Conservation (phyloP, 2,888 invertebrate genomes). For the Pollenia angustigena region DNA sequence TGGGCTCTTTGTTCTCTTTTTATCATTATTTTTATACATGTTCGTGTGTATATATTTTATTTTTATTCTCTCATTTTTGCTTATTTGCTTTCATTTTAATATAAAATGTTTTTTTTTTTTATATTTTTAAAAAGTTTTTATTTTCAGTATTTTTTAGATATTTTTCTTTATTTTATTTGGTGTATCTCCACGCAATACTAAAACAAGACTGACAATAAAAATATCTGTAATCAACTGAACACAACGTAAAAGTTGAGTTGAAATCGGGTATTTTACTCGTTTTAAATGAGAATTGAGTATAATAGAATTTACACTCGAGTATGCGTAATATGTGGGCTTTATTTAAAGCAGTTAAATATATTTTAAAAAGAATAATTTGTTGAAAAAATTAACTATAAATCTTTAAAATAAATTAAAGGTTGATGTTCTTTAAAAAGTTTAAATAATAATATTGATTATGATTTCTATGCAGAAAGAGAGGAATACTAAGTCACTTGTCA, state of each 20-base stretch:
- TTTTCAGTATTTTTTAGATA: conserved; percentile 18
- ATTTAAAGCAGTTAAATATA: neutral
- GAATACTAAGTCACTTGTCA: no score
- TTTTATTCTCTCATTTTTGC: conserved; percentile 58
- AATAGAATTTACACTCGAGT: conserved; percentile 34
- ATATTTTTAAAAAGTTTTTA: conserved; percentile 10
- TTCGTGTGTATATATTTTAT: conserved; percentile 35
- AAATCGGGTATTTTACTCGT: conserved; percentile 32
- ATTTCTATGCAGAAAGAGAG: no score
- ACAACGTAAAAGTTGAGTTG: conserved; percentile 37
- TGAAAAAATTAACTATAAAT: no score
- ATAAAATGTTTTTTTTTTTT: conserved; percentile 41
- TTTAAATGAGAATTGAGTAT: conserved; percentile 48
- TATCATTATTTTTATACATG: conserved; percentile 21
- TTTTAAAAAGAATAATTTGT: no score
- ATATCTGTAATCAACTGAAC: conserved; percentile 48
- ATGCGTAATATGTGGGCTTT: conserved; percentile 41
- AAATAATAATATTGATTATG: no score
- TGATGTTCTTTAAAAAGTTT: no score
- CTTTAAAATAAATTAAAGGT: no score
- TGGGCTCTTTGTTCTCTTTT: conserved; percentile 64
- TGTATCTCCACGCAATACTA: conserved; percentile 79
- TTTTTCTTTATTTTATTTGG: conserved; percentile 38
- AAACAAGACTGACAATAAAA: conserved; percentile 78
- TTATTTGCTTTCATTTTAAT: conserved; percentile 42